phyloP scores from a whole-genome alignment of 2,113 vertebrate genomes.

The Ictalurus furcatus region DNA sequence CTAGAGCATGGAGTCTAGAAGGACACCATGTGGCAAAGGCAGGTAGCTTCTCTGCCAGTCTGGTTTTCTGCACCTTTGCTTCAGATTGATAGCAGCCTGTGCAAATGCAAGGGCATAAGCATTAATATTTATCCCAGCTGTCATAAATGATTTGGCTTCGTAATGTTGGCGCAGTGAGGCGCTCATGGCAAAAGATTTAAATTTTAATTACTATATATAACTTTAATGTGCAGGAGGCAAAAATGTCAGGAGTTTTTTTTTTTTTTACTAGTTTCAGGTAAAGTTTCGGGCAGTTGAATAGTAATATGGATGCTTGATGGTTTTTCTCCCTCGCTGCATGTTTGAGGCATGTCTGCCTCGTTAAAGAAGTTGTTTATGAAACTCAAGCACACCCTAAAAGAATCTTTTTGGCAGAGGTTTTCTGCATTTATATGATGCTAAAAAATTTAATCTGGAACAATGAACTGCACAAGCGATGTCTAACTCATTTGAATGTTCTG shows the following conservation, averaged over 20 bases:
- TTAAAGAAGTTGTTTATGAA: conserved; percentile 29
- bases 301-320: conserved; percentile 55
- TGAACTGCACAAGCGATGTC: not conserved
- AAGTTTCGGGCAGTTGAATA: conserved; percentile 87
- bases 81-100: conserved; percentile 90
- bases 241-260: conserved; percentile 92
- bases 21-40: conserved; percentile 82
- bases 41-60: conserved; percentile 59
- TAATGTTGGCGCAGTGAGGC: conserved; percentile 84
- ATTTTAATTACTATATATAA: conserved; percentile 98
- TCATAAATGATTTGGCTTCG: conserved; percentile 99
- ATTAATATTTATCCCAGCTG: conserved; percentile 99
- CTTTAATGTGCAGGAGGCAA: conserved; percentile 94
- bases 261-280: conserved; percentile 82
- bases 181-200: conserved; percentile 97
- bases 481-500: not conserved
- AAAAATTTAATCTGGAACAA: not conserved
- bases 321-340: conserved; percentile 41
- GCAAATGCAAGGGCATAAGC: conserved; percentile 90
- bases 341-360: conserved; percentile 12
- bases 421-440: not conserved
- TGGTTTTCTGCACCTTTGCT: conserved; percentile 60
- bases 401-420: not conserved
- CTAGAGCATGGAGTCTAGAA: conserved; percentile 80
- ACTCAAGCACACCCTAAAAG: not conserved